Evolutionary conservation across 2,888 invertebrate genomes (phyloP), one percentile per base, ranked within the genome.

Genomic region (Rhingia rostrata): DNA sequence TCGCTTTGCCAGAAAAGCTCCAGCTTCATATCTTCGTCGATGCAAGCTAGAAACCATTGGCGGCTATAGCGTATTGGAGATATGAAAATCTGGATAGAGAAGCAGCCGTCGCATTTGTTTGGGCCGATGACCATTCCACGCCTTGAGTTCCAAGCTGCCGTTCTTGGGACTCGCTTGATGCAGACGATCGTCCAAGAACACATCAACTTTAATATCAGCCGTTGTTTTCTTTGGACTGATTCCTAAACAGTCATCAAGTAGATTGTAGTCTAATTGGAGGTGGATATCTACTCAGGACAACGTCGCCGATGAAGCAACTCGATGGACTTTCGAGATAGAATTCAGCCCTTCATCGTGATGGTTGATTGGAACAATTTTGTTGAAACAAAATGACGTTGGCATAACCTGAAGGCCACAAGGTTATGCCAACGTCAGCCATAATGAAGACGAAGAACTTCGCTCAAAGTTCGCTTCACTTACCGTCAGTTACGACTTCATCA

Each of bases 231-330:
- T 22, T 22, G 22, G 22, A 22, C 22, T 22, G 22, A 22, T 22
- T 22, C 22, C 22, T 2, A 22, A 22, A 22, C 2, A 22, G 22
- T 22, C 22, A 22, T 22, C 1, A 22, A 22, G 22, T 22, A 2
- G 22, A 22, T 22, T 22, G 22, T 2, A 22, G 2, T 1, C 22
- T 22, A 2, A 2, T 22, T 22, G 22, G 1, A 22, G 22, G 22
- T 22, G 22, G 22, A 22, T 22, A 22, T 2, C 22, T 22, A 22
- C 22, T 22, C 22, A 39, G 45, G 6, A 72, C 30, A 88, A 88
- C 67, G 82, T 86, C 10, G 87, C 87, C 30, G 88, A 88, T 83
- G 83, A 81, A 61, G 83, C 86, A n/a, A 87, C 87, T 22, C 84
- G 86, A 64, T 41, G 73, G 39, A 69, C 43, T 7, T 53, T 49